Evolutionary conservation across 2,888 invertebrate genomes (phyloP), one percentile per base, ranked within the genome.

Genomic region (Hemistola chrysoprasaria): DNA sequence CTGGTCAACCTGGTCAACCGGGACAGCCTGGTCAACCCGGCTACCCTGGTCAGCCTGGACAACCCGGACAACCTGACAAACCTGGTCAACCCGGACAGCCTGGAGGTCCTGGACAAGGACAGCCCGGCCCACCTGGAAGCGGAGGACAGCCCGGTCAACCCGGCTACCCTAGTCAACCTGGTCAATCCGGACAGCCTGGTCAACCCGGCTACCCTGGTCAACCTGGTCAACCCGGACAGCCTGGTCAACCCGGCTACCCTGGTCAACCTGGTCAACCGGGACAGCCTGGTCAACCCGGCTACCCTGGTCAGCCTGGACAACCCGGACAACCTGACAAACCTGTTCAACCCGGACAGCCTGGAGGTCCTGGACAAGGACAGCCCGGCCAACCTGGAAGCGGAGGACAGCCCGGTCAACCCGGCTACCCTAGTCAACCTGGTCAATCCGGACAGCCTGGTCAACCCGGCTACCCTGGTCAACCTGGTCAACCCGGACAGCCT

Each of bases 51-150:
- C 59, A 62, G n/a, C 81, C 78, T 31, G 81, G 70, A 1, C 64
- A 66, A 6, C 80, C 81, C 0, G 87, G 80, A 4, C 82, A 59
- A 22, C 92, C 92, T 16, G 86, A 45, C 0, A 2, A 36, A 1
- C 52, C 49, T 22, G 49, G 50, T 0, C 29, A 51, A 1, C 53
- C 55, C 11, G 81, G 71, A 1, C 64, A 66, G 3, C 81, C 79
- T 0, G 53, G 54, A n/a, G n/a, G n/a, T n/a, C n/a, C n/a, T n/a
- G n/a, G n/a, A n/a, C n/a, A n/a, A n/a, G n/a, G n/a, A n/a, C n/a
- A n/a, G n/a, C n/a, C n/a, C n/a, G n/a, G n/a, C n/a, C n/a, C n/a
- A n/a, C n/a, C n/a, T n/a, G n/a, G n/a, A n/a, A n/a, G n/a, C n/a
- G n/a, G n/a, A n/a, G 85, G 8, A 9, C 25, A n/a, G 25, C 7